Percentiles rank a stretch among this genome's conserved stretches.
phyloP scores from a whole-genome alignment of 1,140 invertebrate genomes.

The Nautilus pompilius region DNA sequence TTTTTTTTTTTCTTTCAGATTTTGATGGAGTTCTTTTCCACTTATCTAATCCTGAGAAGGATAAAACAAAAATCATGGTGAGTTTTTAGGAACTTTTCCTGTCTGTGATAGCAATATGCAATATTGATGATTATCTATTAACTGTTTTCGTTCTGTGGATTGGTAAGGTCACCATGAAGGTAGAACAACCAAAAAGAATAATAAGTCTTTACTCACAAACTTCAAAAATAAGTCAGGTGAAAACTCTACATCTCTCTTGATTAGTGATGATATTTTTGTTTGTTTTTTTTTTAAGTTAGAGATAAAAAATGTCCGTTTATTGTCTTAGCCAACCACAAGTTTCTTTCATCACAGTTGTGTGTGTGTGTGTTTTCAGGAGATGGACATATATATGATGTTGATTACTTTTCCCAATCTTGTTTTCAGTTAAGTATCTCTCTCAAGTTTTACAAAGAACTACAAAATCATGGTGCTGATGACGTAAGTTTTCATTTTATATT shows the following conservation, averaged over 20 bases:
- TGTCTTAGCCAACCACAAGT: neutral
- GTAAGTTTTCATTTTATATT: too few species aligned
- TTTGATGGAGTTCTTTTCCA: constrained; percentile 99
- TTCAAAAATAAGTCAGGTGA: neutral
- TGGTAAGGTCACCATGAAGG: neutral
- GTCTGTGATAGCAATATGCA: neutral
- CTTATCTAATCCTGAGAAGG: constrained; percentile 93
- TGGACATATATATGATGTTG: neutral
- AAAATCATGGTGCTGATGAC: constrained; percentile 96
- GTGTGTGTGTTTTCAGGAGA: neutral
- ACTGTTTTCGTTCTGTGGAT: neutral
- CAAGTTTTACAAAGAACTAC: constrained; percentile 98
- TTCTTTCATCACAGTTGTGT: neutral
- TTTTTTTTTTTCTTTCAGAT: constrained; percentile 66
- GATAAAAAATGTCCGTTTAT: neutral
- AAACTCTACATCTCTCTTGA: neutral
- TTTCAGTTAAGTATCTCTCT: constrained; percentile 91
- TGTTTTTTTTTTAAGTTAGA: constrained; percentile 4
- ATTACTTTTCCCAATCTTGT: neutral
- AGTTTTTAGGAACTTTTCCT: constrained; percentile 51
- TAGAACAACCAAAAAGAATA: neutral
- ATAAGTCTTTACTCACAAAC: neutral
- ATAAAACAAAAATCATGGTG: constrained; percentile 96
- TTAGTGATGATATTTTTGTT: neutral
- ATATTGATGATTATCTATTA: neutral